phyloP scores from a whole-genome alignment of 2,797 vertebrate species.

The Hypotaenidia philippensis region DNA sequence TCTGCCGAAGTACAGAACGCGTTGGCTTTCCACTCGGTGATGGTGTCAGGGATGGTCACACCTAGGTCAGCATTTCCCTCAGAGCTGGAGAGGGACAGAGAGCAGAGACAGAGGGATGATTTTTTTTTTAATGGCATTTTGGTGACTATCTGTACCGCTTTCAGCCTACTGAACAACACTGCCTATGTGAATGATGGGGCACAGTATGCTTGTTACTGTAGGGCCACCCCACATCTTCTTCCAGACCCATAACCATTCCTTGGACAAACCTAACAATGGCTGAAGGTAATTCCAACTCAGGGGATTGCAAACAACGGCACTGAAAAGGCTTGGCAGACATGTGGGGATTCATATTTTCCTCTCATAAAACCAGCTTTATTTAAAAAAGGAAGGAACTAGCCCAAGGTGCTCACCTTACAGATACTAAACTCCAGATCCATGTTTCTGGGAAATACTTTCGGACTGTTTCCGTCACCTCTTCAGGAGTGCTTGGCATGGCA shows the following conservation, averaged over 20 bases:
- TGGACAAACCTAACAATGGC: not conserved
- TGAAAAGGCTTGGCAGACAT: not conserved
- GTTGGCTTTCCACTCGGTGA: slow-evolving; percentile 81
- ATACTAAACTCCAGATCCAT: slow-evolving; percentile 78
- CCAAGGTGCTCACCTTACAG: slow-evolving; percentile 56
- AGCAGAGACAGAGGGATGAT: not conserved
- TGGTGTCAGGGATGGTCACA: slow-evolving; percentile 79
- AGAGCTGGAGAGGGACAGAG: slow-evolving; percentile 8
- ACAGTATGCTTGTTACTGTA: not conserved
- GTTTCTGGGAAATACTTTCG: slow-evolving; percentile 82
- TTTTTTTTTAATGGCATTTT: not conserved
- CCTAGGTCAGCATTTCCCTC: slow-evolving; percentile 61
- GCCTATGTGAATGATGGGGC: not conserved
- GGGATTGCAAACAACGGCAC: not conserved
- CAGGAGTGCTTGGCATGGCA: fast-evolving
- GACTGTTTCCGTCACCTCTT: slow-evolving; percentile 35
- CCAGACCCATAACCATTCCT: not conserved
- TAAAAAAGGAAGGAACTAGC: not conserved
- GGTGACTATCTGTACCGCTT: not conserved
- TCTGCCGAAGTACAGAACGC: slow-evolving; percentile 74
- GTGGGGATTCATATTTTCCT: not conserved
- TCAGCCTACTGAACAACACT: not conserved
- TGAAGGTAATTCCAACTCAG: not conserved
- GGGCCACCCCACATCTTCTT: not conserved
- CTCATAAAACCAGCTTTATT: not conserved